Evolutionary conservation across 2,888 invertebrate genomes (phyloP), one percentile per base, ranked within the genome.

Genomic region (Phanerotoma sp.): DNA sequence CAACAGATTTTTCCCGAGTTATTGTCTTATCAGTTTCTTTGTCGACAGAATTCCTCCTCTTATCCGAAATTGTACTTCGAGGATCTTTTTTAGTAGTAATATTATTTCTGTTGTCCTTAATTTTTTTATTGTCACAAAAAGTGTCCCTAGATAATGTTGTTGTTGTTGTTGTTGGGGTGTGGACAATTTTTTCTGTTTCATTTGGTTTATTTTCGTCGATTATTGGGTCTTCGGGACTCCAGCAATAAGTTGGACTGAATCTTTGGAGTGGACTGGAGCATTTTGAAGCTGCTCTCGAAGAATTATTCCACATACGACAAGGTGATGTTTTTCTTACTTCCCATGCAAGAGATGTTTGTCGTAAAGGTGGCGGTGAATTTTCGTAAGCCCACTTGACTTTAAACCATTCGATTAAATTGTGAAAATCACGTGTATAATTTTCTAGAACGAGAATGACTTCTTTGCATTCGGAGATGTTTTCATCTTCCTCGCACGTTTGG

Each of bases 391-490:
- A 92, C 77, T 96, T 94, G 5, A 96, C 82, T 67, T 91, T 86
- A 70, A 97, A 90, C 88, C 96, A 94, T 73, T 96, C 93, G 51
- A 95, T 93, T 28, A 98, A 80, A 16, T 93, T 91, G 73, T 91
- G 90, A 73, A 98, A 98, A 77, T 98, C 97, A 11, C 93, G 85
- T 9, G 92, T 89, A 75, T 95, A 96, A 75, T 95, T 95, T 76
- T 96, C 95, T 60, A 98, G 79, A 65, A 96, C 95, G 73, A 97
- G 81, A 60, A 96, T 91, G 2, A 94, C 95, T 82, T 98, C 97
- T 84, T 96, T 89, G 80, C 96, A 96, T 78, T 96, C 96, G 1
- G 90, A 88, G 63, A 93, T 84, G 77, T 92, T 96, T 74, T 96
- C 95, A 77, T 96, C 96, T 58, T 89, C 87, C 77, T 96, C 95